Percentiles rank a stretch among this genome's conserved stretches.
Evolutionary conservation across 2,888 invertebrate species (phyloP).

Genomic region (Homarus gammarus): DNA sequence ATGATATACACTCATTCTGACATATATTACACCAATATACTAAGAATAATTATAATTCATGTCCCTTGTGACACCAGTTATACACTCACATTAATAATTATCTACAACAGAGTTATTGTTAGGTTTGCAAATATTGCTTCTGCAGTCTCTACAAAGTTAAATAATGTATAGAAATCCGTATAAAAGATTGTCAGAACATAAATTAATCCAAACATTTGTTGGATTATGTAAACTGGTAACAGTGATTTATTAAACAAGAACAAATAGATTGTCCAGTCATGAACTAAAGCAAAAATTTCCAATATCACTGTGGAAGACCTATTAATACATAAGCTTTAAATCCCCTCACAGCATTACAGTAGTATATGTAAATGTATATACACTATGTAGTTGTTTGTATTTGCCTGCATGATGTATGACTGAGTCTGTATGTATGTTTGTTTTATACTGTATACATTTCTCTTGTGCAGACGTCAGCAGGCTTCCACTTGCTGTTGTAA

Average conservation of each 20-base stretch:
- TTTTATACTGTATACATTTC: no score
- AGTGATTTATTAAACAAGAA: constrained; percentile 11
- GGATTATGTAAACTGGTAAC: constrained; percentile 17
- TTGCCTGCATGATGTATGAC: background rate
- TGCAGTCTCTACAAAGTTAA: constrained; percentile 12
- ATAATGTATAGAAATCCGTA: constrained; percentile 15
- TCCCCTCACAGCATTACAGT: constrained; percentile 7
- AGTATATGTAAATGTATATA: constrained; percentile 19
- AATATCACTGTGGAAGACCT: constrained; percentile 44
- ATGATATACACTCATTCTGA: constrained; percentile 50
- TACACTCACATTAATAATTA: constrained; percentile 20
- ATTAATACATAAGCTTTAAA: constrained; percentile 19
- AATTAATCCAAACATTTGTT: constrained; percentile 2
- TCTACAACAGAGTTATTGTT: constrained; percentile 1
- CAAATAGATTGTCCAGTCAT: background rate
- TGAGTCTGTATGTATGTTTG: no score
- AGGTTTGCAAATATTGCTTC: constrained; percentile 15
- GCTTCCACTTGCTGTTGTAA: no score
- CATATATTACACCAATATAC: constrained; percentile 43
- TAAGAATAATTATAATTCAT: constrained; percentile 31
- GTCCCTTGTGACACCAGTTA: constrained; percentile 12
- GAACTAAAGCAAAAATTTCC: background rate
- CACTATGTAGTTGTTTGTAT: constrained; percentile 14
- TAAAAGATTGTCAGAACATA: constrained; percentile 27
- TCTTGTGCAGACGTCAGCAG: no score